Percentiles rank a stretch among this genome's conserved stretches.
These are phyloP conservation scores for Cotesia glomerata DNA, from an alignment of 1,140 invertebrate genomes.

Conservation along the genomic window DNA sequence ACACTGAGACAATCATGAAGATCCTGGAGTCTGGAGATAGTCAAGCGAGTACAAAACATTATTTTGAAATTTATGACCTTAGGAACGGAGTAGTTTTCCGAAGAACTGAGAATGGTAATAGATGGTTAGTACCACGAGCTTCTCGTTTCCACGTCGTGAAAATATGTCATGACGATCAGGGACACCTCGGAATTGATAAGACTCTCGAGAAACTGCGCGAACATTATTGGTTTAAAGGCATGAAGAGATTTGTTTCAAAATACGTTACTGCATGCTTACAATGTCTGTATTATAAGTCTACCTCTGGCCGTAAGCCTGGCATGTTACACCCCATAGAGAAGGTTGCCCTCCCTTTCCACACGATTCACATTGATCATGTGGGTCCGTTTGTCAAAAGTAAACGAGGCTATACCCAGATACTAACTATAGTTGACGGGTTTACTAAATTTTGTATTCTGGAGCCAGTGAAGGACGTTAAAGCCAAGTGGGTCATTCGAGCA, in stretches of 20 bases:
- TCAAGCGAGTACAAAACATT: conserved; percentile 18
- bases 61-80: conserved; percentile 27
- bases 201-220: conserved; percentile 37
- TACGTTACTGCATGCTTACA: conserved; percentile 34
- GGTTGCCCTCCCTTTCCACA: conserved; percentile 44
- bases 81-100: conserved; percentile 35
- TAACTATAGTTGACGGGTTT: conserved; percentile 41
- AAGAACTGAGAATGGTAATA: conserved; percentile 34
- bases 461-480: conserved; percentile 38
- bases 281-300: conserved; percentile 34
- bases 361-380: conserved; percentile 45
- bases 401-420: conserved; percentile 36
- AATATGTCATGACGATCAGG: conserved; percentile 47
- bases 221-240: conserved; percentile 43
- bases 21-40: conserved; percentile 17
- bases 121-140: conserved; percentile 41
- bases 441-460: conserved; percentile 47
- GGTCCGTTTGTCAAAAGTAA: conserved; percentile 37
- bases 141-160: conserved; percentile 42
- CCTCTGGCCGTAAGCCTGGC: conserved; percentile 20
- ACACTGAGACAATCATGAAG: conserved; percentile 25
- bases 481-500: conserved; percentile 29
- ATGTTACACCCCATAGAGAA: conserved; percentile 43
- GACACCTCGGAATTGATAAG: conserved; percentile 40
- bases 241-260: conserved; percentile 35